Evolutionary conservation across 2,797 vertebrate genomes (phyloP).

Genomic region (Syngnathus acus): DNA sequence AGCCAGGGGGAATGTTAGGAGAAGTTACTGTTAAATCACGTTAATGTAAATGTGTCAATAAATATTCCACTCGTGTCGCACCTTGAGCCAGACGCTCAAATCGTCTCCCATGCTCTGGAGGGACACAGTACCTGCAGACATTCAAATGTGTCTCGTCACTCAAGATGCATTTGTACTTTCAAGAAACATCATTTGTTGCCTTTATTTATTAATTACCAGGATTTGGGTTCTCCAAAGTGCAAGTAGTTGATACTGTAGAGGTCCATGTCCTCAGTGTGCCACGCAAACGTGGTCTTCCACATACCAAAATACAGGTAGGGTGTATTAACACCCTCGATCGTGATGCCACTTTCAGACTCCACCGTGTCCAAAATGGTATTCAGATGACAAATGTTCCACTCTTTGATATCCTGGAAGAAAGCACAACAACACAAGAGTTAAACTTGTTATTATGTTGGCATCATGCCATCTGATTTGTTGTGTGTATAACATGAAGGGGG

Average conservation of each 20-base stretch:
- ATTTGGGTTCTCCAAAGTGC: conserved; percentile 97
- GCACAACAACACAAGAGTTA: conserved; percentile 6
- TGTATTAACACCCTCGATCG: conserved; percentile 95
- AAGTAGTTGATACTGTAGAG: conserved; percentile 97
- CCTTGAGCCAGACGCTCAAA: conserved; percentile 93
- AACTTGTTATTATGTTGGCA: not conserved
- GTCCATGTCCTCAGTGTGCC: conserved; percentile 99
- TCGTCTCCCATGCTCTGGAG: conserved; percentile 91
- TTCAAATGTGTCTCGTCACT: conserved; percentile 5
- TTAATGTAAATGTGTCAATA: not conserved
- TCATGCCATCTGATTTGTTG: not conserved
- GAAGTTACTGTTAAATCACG: not conserved
- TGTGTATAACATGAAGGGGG: too few species aligned
- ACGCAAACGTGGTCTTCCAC: conserved; percentile 99
- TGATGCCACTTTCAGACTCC: conserved; percentile 90
- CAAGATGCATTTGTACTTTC: not conserved
- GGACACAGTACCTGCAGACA: conserved; percentile 82
- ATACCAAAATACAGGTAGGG: conserved; percentile 97
- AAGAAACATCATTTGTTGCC: not conserved
- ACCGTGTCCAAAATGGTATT: conserved; percentile 91
- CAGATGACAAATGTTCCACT: conserved; percentile 88
- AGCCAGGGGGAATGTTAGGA: not conserved
- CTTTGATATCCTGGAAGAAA: conserved; percentile 73
- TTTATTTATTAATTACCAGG: conserved; percentile 74
- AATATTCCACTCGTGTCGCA: conserved; percentile 40